A percentile compares a stretch with the other conserved stretches of the same genome.
Evolutionary conservation across 1,140 invertebrate species (phyloP).

Genomic region (Bombus pyrosoma): DNA sequence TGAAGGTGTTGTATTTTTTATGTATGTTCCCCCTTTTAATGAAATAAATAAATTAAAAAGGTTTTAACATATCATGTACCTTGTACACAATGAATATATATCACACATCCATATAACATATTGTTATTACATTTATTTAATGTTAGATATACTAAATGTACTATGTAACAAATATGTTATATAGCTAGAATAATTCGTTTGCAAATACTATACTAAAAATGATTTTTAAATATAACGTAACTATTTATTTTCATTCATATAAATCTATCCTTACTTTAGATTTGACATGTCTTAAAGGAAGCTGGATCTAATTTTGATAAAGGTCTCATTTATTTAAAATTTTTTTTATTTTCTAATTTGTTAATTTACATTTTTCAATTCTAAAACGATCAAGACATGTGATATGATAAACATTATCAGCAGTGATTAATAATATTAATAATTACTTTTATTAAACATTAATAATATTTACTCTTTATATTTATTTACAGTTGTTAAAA

Average conservation of each 20-base stretch:
- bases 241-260: no score
- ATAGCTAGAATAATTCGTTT: no score
- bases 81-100: background rate
- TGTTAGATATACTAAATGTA: no score
- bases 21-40: background rate
- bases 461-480: background rate
- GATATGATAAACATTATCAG: background rate
- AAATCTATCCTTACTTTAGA: no score
- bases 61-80: background rate
- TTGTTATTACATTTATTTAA: no score
- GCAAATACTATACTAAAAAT: no score
- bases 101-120: no score
- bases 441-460: background rate
- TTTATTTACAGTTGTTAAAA: conserved; percentile 88
- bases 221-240: no score
- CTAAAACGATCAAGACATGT: background rate
- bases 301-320: conserved; percentile 88
- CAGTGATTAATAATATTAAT: background rate
- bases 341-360: background rate
- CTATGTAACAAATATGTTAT: no score
- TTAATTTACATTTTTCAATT: background rate
- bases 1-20: background rate
- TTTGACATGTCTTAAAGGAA: conserved; percentile 88
- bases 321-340: conserved; percentile 75
- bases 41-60: background rate